Base-by-base conservation (phyloP, 2,888 invertebrate genomes). In the Physocephala rufipes region DNA sequence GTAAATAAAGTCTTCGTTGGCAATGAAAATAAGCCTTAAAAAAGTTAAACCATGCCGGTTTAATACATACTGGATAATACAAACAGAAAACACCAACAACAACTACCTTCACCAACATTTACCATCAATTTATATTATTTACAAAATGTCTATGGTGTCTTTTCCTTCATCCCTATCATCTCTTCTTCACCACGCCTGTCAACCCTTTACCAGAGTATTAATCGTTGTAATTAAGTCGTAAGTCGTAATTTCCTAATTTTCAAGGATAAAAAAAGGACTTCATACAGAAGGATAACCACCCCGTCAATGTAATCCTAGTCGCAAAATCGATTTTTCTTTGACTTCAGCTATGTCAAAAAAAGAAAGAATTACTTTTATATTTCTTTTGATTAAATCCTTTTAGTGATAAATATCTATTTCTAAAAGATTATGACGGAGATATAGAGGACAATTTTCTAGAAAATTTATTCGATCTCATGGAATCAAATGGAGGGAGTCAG, bases 51-150 rank as follows among this genome's bases (percentile, higher is more conserved):
- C n/a, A n/a, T n/a, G n/a, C n/a, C n/a, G n/a, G 24, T 21, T 45
- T 43, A 62, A 62, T 16, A n/a, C 19, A 36, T 21, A 24, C 21
- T 62, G 12, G 21, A 7, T 7, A 62, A 21, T 15, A 21, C 43
- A 45, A 30, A 61, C 59, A 61, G 36, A 61, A n/a, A 61, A 61
- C n/a, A 36, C 13, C n/a, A 59, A 5, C 58, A 59, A 19, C 59
- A 61, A 19, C 59, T 30, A 61, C 16, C n/a, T 12, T 19, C 24
- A 59, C 16, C 24, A 61, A 61, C 30, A 16, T 12, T 30, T 30
- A 36, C 30, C 19, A 61, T 28, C 26, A 61, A 30, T 30, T 9
- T 28, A 26, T 36, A 36, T 61, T 61, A 61, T 61, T 61, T 61
- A 61, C 59, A 61, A 30, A 30, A n/a, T 4, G 30, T n/a, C 19